These are phyloP conservation scores for Apamea epomidion DNA, from an alignment of 2,888 invertebrate genomes.

Conservation along the genomic window DNA sequence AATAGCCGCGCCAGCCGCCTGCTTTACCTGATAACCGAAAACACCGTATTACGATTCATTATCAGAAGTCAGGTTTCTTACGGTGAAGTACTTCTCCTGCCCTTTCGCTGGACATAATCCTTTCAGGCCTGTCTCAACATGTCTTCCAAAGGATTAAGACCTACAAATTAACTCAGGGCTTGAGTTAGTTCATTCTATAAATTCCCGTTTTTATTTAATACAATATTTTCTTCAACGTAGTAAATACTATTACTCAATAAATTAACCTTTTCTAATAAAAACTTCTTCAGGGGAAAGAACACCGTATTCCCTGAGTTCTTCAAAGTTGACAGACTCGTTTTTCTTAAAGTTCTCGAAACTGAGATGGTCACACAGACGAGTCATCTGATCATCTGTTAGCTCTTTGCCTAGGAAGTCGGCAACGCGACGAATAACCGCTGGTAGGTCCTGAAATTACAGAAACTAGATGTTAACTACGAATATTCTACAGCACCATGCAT, in stretches of 20 bases:
- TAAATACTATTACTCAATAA: not conserved
- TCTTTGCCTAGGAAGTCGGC: conserved; percentile 90
- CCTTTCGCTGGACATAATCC: no score
- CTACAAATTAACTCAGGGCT: no score
- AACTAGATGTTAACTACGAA: not conserved
- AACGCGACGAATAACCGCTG: conserved; percentile 77
- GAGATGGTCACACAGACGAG: conserved; percentile 91
- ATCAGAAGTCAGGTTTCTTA: not conserved
- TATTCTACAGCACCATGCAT: not conserved
- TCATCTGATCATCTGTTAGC: conserved; percentile 87
- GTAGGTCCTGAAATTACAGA: conserved; percentile 43
- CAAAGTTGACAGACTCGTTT: conserved; percentile 90
- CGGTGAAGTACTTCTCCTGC: not conserved
- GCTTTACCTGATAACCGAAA: conserved; percentile 86
- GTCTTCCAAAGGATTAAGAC: not conserved
- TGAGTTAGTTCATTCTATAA: no score
- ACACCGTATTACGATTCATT: not conserved
- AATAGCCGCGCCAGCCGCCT: conserved; percentile 93
- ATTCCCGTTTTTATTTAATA: not conserved
- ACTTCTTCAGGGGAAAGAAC: conserved; percentile 37
- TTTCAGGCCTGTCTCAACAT: no score
- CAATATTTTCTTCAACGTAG: not conserved
- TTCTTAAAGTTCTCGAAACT: conserved; percentile 94
- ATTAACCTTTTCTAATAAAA: conserved; percentile 68
- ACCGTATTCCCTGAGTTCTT: conserved; percentile 44